Conservation (phyloP, 37 sponge, comb jelly and placozoan genomes). For the Lycopodina hypogea region DNA sequence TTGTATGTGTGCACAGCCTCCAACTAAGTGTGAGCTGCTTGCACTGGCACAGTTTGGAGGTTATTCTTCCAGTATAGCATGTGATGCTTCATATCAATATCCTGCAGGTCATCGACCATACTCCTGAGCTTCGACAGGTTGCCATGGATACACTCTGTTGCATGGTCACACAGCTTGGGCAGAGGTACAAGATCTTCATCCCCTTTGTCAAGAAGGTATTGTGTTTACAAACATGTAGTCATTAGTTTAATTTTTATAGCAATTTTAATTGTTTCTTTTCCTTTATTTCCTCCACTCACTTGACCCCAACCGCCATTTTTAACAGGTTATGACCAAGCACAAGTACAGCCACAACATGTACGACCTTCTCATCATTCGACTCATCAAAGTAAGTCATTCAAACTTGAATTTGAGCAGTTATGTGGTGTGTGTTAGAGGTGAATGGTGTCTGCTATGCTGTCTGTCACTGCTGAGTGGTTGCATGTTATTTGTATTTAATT, state of each 20-base stretch:
- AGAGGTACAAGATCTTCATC: slow-evolving; percentile 82
- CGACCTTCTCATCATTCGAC: slow-evolving; percentile 43
- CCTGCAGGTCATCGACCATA: slow-evolving; percentile 60
- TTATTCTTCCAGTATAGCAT: too few species aligned
- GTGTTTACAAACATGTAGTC: neutral
- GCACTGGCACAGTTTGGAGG: too few species aligned
- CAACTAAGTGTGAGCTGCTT: too few species aligned
- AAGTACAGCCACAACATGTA: slow-evolving; percentile 40
- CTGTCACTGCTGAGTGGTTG: too few species aligned
- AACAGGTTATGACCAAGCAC: slow-evolving; percentile 60
- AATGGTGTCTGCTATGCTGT: too few species aligned
- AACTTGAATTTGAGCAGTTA: neutral
- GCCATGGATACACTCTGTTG: slow-evolving; percentile 79
- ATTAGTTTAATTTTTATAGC: neutral
- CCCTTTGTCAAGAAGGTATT: slow-evolving; percentile 74
- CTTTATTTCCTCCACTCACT: too few species aligned
- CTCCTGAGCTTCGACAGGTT: slow-evolving; percentile 68
- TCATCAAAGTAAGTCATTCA: slow-evolving; percentile 30
- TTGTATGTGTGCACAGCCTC: too few species aligned
- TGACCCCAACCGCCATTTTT: too few species aligned
- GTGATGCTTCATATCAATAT: too few species aligned
- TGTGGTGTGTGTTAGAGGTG: too few species aligned
- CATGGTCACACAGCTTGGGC: slow-evolving; percentile 74
- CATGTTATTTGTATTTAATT: neutral
- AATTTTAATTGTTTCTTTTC: neutral